phyloP scores from a whole-genome alignment of 2,797 vertebrate species.

The Ctenopoma kingsleyae region DNA sequence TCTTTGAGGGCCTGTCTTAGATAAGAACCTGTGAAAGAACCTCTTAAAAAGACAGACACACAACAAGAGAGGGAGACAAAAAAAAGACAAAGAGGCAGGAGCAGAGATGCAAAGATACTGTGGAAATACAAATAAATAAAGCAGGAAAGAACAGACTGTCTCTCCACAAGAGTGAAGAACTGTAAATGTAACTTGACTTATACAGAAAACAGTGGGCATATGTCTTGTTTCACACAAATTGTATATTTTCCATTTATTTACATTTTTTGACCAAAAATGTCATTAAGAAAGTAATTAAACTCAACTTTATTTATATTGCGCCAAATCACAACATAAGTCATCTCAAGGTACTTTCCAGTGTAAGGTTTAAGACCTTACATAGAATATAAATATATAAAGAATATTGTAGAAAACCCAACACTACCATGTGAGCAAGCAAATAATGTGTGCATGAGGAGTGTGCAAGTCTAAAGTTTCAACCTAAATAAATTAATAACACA shows the following conservation, averaged over 20 bases:
- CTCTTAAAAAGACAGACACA: constrained; percentile 19
- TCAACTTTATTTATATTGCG: too few species aligned
- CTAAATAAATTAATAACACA: constrained; percentile 17
- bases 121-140: constrained; percentile 11
- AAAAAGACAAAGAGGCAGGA: constrained; percentile 13
- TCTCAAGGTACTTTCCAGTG: too few species aligned
- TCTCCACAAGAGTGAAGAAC: not conserved
- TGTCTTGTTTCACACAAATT: not conserved
- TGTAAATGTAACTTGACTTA: not conserved
- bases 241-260: not conserved
- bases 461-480: too few species aligned
- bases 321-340: too few species aligned
- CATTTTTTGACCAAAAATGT: not conserved
- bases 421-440: too few species aligned
- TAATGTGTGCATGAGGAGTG: too few species aligned
- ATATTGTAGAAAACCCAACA: too few species aligned
- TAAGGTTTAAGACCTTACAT: too few species aligned
- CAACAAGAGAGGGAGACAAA: not conserved
- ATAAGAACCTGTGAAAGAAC: constrained; percentile 48
- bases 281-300: too few species aligned
- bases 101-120: constrained; percentile 1
- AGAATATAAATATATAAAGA: too few species aligned
- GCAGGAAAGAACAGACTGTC: not conserved
- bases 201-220: not conserved
- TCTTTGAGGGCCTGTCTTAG: constrained; percentile 38